Evolutionary conservation across 2,888 invertebrate genomes (phyloP), one percentile per base, ranked within the genome.

Genomic region (Pterostichus madidus): DNA sequence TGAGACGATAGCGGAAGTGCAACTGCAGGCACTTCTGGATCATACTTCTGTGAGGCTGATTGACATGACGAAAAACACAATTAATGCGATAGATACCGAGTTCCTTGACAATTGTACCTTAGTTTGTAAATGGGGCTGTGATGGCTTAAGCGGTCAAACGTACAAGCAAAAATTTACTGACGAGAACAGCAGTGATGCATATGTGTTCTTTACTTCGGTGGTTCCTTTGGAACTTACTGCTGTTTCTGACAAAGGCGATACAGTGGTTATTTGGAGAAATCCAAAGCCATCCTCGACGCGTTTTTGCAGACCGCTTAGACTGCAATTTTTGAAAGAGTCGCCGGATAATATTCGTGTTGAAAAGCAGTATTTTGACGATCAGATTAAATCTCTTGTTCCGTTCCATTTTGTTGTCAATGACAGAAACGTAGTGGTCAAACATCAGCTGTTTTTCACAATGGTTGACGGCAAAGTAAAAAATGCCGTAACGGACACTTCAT

Each of bases 41-140:
- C 64, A 64, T 35, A 64, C 32, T 64, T 64, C n/a, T 32, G 11
- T 32, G 64, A 31, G 64, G 31, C n/a, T 64, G n/a, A 24, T 64
- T 35, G 85, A 84, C 46, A 15, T 79, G 46, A 84, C 82, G 80
- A 83, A 84, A 11, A 52, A 79, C 17, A 76, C 75, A 81, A 82
- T 85, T 24, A 83, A 17, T 52, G 83, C 80, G 76, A 35, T 80
- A 17, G 35, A 76, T n/a, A n/a, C n/a, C n/a, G n/a, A n/a, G n/a
- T n/a, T n/a, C n/a, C n/a, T n/a, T n/a, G n/a, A n/a, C n/a, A n/a
- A n/a, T n/a, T n/a, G n/a, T n/a, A n/a, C n/a, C n/a, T n/a, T n/a
- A n/a, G n/a, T n/a, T n/a, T n/a, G n/a, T n/a, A 84, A 84, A 64
- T 85, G 82, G 84, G 83, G 84, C 46, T 84, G 82, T 76, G 84